These are phyloP conservation scores for Drosophila nigrodunni DNA, from an alignment of 1,140 invertebrate species.

Conservation along the genomic window DNA sequence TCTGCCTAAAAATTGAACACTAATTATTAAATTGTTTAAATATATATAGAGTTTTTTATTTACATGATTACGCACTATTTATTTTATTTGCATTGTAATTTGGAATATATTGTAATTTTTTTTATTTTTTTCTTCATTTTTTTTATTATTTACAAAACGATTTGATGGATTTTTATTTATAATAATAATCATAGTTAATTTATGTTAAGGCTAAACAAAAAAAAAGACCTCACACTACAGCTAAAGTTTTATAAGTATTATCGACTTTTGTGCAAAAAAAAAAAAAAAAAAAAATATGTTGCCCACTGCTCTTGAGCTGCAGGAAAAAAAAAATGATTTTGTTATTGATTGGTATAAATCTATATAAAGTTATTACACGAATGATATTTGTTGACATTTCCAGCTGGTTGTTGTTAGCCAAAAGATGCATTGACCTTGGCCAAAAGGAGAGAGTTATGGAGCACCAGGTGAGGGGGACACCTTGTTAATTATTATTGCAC, in stretches of 20 bases:
- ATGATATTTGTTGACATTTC: conserved; percentile 45
- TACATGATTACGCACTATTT: conserved; percentile 41
- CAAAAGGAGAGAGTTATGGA: neutral
- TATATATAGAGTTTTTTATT: conserved; percentile 12
- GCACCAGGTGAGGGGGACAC: neutral
- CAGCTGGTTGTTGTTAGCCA: neutral
- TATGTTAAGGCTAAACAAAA: conserved; percentile 33
- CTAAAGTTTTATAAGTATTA: conserved; percentile 69
- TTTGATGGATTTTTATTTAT: conserved; percentile 8
- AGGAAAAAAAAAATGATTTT: conserved; percentile 44
- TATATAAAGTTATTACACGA: conserved; percentile 48
- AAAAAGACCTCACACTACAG: conserved; percentile 40
- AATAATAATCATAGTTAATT: conserved; percentile 25
- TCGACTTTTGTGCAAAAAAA: conserved; percentile 54
- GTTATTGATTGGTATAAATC: conserved; percentile 16
- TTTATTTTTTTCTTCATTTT: conserved; percentile 15
- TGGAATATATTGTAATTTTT: conserved; percentile 31
- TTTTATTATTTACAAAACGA: conserved; percentile 53
- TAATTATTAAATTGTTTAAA: conserved; percentile 42
- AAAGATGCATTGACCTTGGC: neutral
- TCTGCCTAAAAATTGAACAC: conserved; percentile 64
- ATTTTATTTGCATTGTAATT: conserved; percentile 56
- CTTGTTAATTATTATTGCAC: conserved; percentile 63
- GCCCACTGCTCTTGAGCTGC: conserved; percentile 39
- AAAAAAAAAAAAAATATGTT: conserved; percentile 20